phyloP scores from a whole-genome alignment of 2,888 invertebrate species.

The Xestoiulus laeticollis region DNA sequence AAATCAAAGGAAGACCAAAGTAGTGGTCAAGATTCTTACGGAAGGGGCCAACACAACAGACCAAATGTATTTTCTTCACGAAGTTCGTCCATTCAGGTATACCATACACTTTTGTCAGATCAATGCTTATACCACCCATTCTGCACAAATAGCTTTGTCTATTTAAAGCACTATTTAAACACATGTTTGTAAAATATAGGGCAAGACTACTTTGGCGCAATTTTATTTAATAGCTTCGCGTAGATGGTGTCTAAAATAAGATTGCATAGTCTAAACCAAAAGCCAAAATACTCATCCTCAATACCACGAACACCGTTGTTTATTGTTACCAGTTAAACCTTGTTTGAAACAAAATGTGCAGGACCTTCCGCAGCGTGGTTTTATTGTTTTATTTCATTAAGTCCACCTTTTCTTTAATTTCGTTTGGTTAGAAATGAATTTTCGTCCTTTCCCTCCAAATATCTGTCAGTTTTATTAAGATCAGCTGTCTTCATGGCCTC shows the following conservation, averaged over 20 bases:
- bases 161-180: not conserved
- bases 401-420: no score
- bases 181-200: not conserved
- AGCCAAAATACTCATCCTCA: no score
- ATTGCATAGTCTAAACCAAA: not conserved
- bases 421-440: no score
- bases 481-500: no score
- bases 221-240: not conserved
- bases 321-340: no score
- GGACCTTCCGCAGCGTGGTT: no score
- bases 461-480: no score
- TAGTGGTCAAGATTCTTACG: constrained; percentile 83
- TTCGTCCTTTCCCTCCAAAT: no score
- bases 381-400: no score
- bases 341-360: no score
- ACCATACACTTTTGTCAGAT: not conserved
- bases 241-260: not conserved
- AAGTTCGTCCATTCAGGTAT: constrained; percentile 72
- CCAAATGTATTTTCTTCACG: constrained; percentile 80
- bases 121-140: not conserved
- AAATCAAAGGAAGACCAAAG: constrained; percentile 66
- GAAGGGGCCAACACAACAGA: constrained; percentile 80
- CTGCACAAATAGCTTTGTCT: not conserved
- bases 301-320: not conserved
- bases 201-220: not conserved